Base-by-base conservation (phyloP, 2,113 vertebrate species). In the Tachysurus vachellii region DNA sequence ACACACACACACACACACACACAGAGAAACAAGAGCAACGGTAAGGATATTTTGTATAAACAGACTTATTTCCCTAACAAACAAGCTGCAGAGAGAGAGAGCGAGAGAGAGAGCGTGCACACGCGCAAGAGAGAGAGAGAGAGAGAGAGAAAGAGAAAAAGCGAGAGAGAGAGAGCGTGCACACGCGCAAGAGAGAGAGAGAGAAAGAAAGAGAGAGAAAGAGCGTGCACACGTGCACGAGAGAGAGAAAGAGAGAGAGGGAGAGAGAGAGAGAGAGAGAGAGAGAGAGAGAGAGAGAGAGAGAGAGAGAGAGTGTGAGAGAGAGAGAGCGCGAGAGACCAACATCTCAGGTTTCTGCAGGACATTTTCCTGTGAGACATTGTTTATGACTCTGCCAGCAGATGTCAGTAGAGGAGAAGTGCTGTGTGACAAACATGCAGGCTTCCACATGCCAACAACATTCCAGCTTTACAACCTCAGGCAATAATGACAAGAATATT, bases 381-480 rank as follows among this genome's bases (percentile, higher is more conserved):
- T 70, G 36, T 36, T 5, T 16, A 3, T 17, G 53, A 31, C 12
- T 57, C 36, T 31, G 5, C 42, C 80, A 82, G 80, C 66, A 87
- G 86, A 81, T 70, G 86, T 80, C 79, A 75, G 85, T 50, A 71
- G 42, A 75, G 56, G 36, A 82, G 31, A 44, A 47, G 42, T 16
- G 8, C 77, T 31, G 61, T 36, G 54, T 9, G 21, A 26, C 17
- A 42, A 36, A 57, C 19, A 47, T 59, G 4, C 86, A 54, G 5
- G 86, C 86, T 76, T 62, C 4, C 54, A 87, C 86, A 87, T 13
- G 86, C 86, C 36, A 54, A 64, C n/a, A 36, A 64, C 80, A 87
- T 87, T 87, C 80, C 80, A 83, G 42, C 36, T 19, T 42, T 11
- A 19, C 68, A 26, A 16, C 66, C 57, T 76, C n/a, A 54, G 31